Percentiles rank a stretch among this genome's conserved stretches.
These are phyloP conservation scores for Cheilosia impressa DNA, from an alignment of 2,888 invertebrate genomes.

Conservation along the genomic window DNA sequence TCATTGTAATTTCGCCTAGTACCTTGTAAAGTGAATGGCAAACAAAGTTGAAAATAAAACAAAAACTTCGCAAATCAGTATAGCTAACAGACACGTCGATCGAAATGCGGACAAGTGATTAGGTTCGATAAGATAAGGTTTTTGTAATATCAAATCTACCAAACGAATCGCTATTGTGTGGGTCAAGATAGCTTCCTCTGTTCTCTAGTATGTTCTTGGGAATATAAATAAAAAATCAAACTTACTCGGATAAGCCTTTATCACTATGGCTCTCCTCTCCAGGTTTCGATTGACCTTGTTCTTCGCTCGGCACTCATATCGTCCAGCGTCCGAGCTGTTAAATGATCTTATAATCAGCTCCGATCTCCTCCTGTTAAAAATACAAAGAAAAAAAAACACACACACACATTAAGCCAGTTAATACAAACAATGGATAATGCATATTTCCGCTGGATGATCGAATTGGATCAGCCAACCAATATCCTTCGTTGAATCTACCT, in stretches of 20 bases:
- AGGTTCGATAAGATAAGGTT: background rate
- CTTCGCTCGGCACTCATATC: constrained; percentile 92
- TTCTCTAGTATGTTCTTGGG: too few species aligned
- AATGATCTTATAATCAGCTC: constrained; percentile 91
- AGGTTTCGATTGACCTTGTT: constrained; percentile 82
- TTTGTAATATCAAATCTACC: background rate
- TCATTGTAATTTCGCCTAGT: too few species aligned
- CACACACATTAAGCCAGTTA: background rate
- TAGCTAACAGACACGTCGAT: too few species aligned
- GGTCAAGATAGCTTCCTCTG: background rate
- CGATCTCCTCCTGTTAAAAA: constrained; percentile 90
- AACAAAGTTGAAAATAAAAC: too few species aligned
- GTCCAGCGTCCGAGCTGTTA: constrained; percentile 89
- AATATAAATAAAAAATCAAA: constrained; percentile 21
- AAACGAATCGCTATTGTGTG: background rate
- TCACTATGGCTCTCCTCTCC: constrained; percentile 82
- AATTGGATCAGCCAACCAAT: constrained; percentile 17
- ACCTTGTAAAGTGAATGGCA: too few species aligned
- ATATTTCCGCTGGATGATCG: constrained; percentile 12
- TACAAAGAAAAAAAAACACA: constrained; percentile 66
- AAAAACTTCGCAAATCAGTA: too few species aligned
- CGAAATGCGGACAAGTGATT: background rate
- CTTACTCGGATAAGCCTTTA: constrained; percentile 83
- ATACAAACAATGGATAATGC: background rate
- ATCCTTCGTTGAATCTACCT: background rate